Evolutionary conservation across 2,797 vertebrate genomes (phyloP), one percentile per base, ranked within the genome.

Genomic region (Melopsittacus undulatus): DNA sequence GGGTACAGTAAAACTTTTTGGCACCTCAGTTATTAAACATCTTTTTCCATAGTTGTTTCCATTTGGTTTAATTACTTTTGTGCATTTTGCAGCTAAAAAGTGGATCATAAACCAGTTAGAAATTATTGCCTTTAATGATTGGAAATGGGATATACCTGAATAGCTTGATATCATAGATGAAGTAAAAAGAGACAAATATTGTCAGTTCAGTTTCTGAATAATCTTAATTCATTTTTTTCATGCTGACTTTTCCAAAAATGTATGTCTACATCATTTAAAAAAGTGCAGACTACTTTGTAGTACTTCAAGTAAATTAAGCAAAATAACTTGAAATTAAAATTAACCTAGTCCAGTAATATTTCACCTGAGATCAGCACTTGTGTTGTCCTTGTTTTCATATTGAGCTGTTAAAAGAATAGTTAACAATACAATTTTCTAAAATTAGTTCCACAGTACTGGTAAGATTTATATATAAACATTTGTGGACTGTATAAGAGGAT

Each of bases 1-100:
- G 94, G 85, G 97, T 96, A 93, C 2, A 2, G 92, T 96, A 96
- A 97, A 98, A 98, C 79, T 97, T 98, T 97, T 97, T 93, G 95
- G 91, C 80, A 87, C 90, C 72, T 94, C 48, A 34, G 63, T 97
- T 96, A 97, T 94, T 97, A 92, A 97, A 95, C 94, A 94, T 94
- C 95, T 83, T 97, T 97, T 97, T 96, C 92, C 94, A 69, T 93
- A 97, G 97, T 95, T 93, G 87, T 97, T 97, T 97, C 93, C 96
- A 93, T 96, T 94, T 97, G 57, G 36, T 68, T 97, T 97, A 97
- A 97, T 97, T 97, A 96, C 80, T 95, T 97, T 85, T 96, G 92
- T 95, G 74, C 66, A 66, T 96, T 97, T 97, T 96, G 59, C 59
- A 63, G 88, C 92, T 97, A 88, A 97, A 95, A 94, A 63, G 75